Conservation (phyloP, 2,888 invertebrate species). For the Drosophila parthenogenetica region DNA sequence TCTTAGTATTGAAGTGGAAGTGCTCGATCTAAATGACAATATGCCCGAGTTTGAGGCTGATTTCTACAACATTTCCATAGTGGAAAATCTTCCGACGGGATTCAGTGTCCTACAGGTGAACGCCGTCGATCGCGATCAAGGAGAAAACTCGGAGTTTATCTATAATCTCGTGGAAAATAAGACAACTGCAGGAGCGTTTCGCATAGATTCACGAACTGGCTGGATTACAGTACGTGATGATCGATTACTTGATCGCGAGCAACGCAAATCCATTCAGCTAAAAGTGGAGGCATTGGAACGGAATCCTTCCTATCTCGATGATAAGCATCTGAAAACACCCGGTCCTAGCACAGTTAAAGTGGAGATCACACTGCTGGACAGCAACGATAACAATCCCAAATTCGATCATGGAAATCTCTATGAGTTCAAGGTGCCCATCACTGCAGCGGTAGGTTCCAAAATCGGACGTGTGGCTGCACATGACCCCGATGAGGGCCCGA, state of each 20-base stretch:
- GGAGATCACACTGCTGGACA: constrained; percentile 93
- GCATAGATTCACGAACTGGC: constrained; percentile 91
- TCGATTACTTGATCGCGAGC: constrained; percentile 92
- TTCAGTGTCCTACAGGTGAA: constrained; percentile 87
- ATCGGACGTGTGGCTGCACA: constrained; percentile 92
- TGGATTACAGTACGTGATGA: constrained; percentile 94
- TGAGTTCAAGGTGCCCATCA: constrained; percentile 90
- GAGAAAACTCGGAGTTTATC: constrained; percentile 93
- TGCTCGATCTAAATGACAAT: constrained; percentile 89
- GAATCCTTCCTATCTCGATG: constrained; percentile 86
- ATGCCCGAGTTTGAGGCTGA: constrained; percentile 95
- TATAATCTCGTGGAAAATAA: constrained; percentile 89
- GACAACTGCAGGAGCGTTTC: constrained; percentile 90
- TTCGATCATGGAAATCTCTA: constrained; percentile 94
- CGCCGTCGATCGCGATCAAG: constrained; percentile 93
- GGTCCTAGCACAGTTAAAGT: constrained; percentile 88
- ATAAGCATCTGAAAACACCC: constrained; percentile 75
- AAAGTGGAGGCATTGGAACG: constrained; percentile 93
- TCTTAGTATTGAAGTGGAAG: constrained; percentile 80
- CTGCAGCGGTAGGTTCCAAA: constrained; percentile 89
- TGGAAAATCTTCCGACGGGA: constrained; percentile 95
- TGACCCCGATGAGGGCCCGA: constrained; percentile 90
- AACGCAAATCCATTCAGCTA: constrained; percentile 89
- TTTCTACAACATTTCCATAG: constrained; percentile 95
- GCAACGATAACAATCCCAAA: constrained; percentile 96